Percentiles rank a stretch among this genome's conserved stretches.
Evolutionary conservation across 2,113 vertebrate species (phyloP).

Genomic region (Falco punctatus): DNA sequence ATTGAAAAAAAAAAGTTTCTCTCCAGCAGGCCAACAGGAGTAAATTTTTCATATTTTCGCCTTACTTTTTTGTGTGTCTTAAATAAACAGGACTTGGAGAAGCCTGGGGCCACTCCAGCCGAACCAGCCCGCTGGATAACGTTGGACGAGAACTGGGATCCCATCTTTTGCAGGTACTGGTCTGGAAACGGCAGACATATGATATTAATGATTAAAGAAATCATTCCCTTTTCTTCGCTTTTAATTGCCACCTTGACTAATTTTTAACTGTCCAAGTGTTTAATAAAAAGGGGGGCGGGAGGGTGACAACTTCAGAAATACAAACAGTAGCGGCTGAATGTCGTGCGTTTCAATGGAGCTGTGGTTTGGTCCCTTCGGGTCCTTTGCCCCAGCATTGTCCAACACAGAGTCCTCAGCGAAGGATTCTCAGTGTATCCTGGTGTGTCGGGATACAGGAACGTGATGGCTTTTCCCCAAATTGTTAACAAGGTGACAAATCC

Average conservation of each 20-base stretch:
- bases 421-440: too few species aligned
- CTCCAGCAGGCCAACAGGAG: neutral
- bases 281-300: neutral
- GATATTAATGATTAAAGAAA: slow-evolving; percentile 68
- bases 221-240: slow-evolving; percentile 20
- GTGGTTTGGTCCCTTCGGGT: neutral
- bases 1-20: rapidly evolving
- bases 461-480: neutral
- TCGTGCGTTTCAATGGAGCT: rapidly evolving
- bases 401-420: rapidly evolving
- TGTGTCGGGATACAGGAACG: neutral
- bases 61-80: neutral
- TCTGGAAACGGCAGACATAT: slow-evolving; percentile 8
- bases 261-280: slow-evolving; percentile 49
- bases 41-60: neutral
- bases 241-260: slow-evolving; percentile 56
- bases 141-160: slow-evolving; percentile 93
- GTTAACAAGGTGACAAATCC: neutral
- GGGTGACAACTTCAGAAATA: neutral
- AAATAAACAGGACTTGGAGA: slow-evolving; percentile 88
- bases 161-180: slow-evolving; percentile 91
- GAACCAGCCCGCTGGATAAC: slow-evolving; percentile 88
- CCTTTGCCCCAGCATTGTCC: neutral
- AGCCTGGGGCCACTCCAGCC: slow-evolving; percentile 93
- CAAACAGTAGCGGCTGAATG: rapidly evolving